phyloP scores from a whole-genome alignment of 2,888 invertebrate genomes.

The Subacronicta megacephala region DNA sequence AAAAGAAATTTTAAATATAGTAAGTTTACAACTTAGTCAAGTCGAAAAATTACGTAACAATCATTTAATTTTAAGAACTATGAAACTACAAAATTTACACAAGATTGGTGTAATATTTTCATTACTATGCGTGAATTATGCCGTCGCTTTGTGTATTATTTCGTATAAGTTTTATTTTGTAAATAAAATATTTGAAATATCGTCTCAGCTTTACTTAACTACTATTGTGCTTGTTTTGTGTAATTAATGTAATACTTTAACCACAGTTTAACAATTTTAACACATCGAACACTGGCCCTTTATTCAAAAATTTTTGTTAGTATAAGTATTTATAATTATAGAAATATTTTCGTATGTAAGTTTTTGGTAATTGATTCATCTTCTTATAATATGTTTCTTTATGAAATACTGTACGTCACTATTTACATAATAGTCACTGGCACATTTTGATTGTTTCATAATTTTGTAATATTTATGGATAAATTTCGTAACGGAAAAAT shows the following conservation, averaged over 20 bases:
- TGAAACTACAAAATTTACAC: slow-evolving; percentile 1
- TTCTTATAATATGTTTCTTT: slow-evolving; percentile 59
- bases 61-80: slow-evolving; percentile 6
- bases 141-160: not conserved
- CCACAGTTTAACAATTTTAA: slow-evolving; percentile 60
- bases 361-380: slow-evolving; percentile 66
- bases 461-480: slow-evolving; percentile 53
- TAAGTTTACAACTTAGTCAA: slow-evolving; percentile 24
- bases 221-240: slow-evolving; percentile 71
- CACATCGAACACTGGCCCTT: slow-evolving; percentile 86
- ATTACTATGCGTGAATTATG: slow-evolving; percentile 1
- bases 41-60: slow-evolving; percentile 3
- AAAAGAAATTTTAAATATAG: slow-evolving; percentile 11
- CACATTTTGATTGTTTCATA: slow-evolving; percentile 65
- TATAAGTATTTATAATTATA: slow-evolving; percentile 84
- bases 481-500: slow-evolving; percentile 52
- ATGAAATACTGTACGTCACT: slow-evolving; percentile 61
- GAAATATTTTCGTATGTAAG: slow-evolving; percentile 69
- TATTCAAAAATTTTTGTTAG: slow-evolving; percentile 86
- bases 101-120: slow-evolving; percentile 1
- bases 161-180: not conserved
- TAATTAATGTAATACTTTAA: slow-evolving; percentile 61
- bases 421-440: slow-evolving; percentile 68
- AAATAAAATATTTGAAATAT: slow-evolving; percentile 56
- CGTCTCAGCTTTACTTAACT: slow-evolving; percentile 51